These are phyloP conservation scores for Stylophora pistillata DNA, from an alignment of 64 coral and sea anemone species.

Conservation along the genomic window DNA sequence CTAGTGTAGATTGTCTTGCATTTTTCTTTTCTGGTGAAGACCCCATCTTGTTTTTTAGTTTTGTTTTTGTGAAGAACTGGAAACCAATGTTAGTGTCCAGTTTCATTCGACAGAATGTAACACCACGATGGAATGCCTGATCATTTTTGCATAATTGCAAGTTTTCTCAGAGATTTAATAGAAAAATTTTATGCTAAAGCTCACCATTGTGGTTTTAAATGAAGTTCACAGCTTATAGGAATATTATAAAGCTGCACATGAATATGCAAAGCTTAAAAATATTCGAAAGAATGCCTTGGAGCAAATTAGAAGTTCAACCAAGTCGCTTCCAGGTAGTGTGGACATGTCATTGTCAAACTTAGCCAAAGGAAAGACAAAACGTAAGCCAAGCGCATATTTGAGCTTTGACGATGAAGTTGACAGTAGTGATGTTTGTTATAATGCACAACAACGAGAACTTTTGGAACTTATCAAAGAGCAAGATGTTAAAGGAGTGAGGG, in stretches of 20 bases:
- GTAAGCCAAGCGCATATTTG: background rate
- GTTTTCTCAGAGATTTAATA: no score
- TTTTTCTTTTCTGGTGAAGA: constrained; percentile 22
- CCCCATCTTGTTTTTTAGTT: constrained; percentile 60
- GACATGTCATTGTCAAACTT: background rate
- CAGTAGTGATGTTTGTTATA: constrained; percentile 9
- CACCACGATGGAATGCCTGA: background rate
- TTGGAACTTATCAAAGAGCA: constrained; percentile 27
- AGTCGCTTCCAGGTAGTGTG: background rate
- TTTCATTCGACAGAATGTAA: background rate
- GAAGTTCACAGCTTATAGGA: background rate
- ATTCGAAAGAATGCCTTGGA: background rate
- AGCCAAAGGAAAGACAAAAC: background rate
- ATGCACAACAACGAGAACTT: constrained; percentile 35
- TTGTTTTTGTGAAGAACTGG: background rate
- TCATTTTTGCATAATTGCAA: background rate
- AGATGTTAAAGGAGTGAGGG: constrained; percentile 18
- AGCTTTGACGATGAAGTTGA: constrained; percentile 51
- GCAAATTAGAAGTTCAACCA: background rate
- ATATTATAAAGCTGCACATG: background rate
- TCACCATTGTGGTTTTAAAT: background rate
- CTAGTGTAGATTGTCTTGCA: constrained; percentile 59
- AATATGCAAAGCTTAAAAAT: background rate
- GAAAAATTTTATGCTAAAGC: background rate
- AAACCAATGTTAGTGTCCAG: background rate